A percentile compares a stretch with the other conserved stretches of the same genome.
Evolutionary conservation across 2,797 vertebrate species (phyloP).

Genomic region (Alca torda): DNA sequence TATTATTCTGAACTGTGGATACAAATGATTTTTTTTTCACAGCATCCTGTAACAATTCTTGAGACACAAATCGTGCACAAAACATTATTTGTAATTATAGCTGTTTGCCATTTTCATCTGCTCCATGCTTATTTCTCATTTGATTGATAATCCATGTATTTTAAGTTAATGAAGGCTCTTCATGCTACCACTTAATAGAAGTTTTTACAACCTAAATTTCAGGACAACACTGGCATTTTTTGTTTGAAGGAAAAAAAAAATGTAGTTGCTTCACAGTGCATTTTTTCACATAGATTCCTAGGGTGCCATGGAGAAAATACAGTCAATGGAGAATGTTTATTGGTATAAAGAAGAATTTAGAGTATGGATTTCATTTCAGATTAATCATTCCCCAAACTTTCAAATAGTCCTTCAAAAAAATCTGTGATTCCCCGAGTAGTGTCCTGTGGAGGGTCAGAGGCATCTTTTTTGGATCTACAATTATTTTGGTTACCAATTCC

Average conservation of each 20-base stretch:
- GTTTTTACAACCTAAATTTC: not conserved
- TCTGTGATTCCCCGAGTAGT: not conserved
- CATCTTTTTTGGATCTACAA: not conserved
- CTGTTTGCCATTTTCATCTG: constrained; percentile 33
- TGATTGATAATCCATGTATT: constrained; percentile 42
- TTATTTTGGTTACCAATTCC: not conserved
- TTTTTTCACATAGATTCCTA: not conserved
- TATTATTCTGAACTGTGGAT: constrained; percentile 22
- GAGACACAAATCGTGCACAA: not conserved
- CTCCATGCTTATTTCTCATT: constrained; percentile 5
- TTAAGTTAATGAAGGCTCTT: constrained; percentile 23
- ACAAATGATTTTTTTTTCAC: constrained; percentile 17
- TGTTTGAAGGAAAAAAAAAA: not conserved
- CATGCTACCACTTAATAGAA: not conserved
- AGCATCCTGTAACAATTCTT: constrained; percentile 40
- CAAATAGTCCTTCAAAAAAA: not conserved
- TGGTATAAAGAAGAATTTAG: not conserved
- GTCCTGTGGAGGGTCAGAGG: not conserved
- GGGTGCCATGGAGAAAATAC: fast-evolving
- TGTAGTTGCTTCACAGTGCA: not conserved
- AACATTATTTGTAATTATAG: constrained; percentile 47
- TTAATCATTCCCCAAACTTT: not conserved
- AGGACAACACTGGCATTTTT: not conserved
- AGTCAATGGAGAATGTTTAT: not conserved
- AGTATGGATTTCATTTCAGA: not conserved